Conservation (phyloP, 2,797 vertebrate genomes). For the Lacerta viridis region DNA sequence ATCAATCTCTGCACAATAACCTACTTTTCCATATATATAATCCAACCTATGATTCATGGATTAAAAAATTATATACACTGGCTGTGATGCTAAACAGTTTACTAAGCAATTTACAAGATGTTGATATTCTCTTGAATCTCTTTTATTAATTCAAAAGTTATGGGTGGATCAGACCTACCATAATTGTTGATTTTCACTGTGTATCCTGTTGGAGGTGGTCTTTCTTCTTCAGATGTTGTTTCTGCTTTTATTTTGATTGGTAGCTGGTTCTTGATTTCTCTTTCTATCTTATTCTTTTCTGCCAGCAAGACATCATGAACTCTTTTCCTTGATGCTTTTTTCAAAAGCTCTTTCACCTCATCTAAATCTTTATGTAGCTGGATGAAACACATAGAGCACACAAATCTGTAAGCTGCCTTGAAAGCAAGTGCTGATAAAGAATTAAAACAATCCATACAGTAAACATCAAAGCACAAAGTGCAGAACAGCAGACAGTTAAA, state of each 20-base stretch:
- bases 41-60: not conserved
- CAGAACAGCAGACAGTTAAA: not conserved
- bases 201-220: slow-evolving; percentile 81
- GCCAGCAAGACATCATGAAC: slow-evolving; percentile 85
- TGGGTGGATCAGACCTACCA: slow-evolving; percentile 78
- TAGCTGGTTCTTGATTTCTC: slow-evolving; percentile 87
- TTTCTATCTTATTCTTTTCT: slow-evolving; percentile 91
- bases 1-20: not conserved
- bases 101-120: not conserved
- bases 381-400: not conserved
- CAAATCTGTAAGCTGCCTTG: fast-evolving
- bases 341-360: slow-evolving; percentile 87
- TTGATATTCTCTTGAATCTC: not conserved
- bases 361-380: slow-evolving; percentile 91
- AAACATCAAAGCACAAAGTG: not conserved
- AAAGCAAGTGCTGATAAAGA: not conserved
- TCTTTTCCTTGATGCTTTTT: slow-evolving; percentile 87
- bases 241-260: slow-evolving; percentile 83
- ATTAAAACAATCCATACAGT: not conserved
- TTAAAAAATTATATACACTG: no score
- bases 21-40: not conserved
- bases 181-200: slow-evolving; percentile 97
- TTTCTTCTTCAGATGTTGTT: slow-evolving; percentile 75
- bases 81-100: not conserved
- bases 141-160: not conserved